Evolutionary conservation across 1,140 invertebrate genomes (phyloP), one percentile per base, ranked within the genome.

Genomic region (Neodiprion pinetum): DNA sequence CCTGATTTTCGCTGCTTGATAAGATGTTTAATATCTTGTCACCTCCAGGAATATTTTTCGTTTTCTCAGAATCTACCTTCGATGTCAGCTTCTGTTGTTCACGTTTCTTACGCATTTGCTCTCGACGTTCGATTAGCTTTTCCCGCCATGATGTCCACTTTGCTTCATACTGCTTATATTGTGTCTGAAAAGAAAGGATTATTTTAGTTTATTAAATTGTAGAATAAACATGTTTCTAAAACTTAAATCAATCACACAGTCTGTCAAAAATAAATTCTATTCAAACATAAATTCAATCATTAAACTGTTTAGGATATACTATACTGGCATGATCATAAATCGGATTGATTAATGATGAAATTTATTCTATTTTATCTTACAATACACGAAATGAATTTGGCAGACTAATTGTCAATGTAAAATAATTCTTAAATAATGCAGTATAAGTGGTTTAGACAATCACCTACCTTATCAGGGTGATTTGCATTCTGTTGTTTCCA

Each of bases 401-500:
- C 28, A 40, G 28, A 40, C 28, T 40, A 40, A 40, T 40, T 40
- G 28, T 1, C 5, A 40, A 40, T 40, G 28, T 40, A 40, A 5
- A 40, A 40, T 40, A 40, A 40, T 40, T 40, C 28, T 40, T 40
- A 40, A 40, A 40, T 40, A 40, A 40, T 40, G 28, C 5, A 40
- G 28, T 5, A 40, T 40, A 40, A 40, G 28, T 40, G 28, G 5
- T 40, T 40, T 40, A 40, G 5, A 40, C 70, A 76, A 73, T 67
- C 28, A 84, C 81, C 84, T 86, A 92, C 91, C 87, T 94, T 95
- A 82, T 96, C 95, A 14, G 95, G 95, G 90, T 96, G 95, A 85
- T 95, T 94, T 23, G 92, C 92, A 89, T 96, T 96, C 81, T 95
- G 93, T 75, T 92, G 90, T 84, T 94, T 95, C 95, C 95, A 96